Conservation (phyloP, 2,888 invertebrate species). For the Calliscelio sp. region DNA sequence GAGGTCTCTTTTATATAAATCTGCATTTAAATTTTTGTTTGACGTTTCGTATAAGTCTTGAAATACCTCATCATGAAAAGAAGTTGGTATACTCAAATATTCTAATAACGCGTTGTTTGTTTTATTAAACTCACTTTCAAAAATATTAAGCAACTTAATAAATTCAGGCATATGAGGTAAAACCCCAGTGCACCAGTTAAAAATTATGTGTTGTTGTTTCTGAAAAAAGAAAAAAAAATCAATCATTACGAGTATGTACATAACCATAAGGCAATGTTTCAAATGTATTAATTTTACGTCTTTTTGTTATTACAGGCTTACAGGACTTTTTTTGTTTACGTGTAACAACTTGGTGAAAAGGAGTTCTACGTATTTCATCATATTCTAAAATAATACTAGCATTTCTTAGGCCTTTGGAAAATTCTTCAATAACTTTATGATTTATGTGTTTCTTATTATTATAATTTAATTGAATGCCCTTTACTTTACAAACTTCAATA, state of each 20-base stretch:
- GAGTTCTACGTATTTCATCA: not conserved
- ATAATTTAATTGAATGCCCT: constrained; percentile 9
- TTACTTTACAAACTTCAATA: constrained; percentile 22
- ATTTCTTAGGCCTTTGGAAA: not conserved
- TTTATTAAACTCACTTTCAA: too few relatives aligned
- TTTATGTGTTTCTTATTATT: constrained; percentile 11
- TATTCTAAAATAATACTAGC: not conserved
- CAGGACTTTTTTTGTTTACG: constrained; percentile 10
- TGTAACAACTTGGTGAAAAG: not conserved
- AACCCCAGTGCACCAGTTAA: too few relatives aligned
- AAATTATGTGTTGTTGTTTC: too few relatives aligned
- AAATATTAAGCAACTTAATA: too few relatives aligned
- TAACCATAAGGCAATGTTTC: constrained; percentile 7
- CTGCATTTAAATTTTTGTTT: too few relatives aligned
- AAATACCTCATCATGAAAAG: too few relatives aligned
- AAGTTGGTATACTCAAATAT: too few relatives aligned
- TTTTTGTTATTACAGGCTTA: constrained; percentile 3
- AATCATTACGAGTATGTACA: not conserved
- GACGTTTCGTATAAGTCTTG: too few relatives aligned
- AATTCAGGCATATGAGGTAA: too few relatives aligned
- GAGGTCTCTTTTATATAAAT: too few relatives aligned
- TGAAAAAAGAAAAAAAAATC: not conserved
- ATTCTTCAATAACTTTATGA: constrained; percentile 21
- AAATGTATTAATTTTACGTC: not conserved
- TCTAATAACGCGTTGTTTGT: too few relatives aligned